Conservation (phyloP, 2,888 invertebrate genomes). For the Adineta ricciae region DNA sequence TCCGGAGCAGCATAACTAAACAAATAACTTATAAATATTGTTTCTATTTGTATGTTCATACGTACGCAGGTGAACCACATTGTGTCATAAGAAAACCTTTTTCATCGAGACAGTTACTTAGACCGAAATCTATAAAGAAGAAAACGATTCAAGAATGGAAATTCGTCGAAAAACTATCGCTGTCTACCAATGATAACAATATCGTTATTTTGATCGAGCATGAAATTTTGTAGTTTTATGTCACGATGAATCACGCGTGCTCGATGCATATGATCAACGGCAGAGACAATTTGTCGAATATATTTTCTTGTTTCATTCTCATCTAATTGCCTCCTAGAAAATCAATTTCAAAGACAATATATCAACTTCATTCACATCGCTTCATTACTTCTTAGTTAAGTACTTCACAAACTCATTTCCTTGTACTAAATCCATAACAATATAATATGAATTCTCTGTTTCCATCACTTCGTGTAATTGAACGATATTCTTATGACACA, state of each 20-base stretch:
- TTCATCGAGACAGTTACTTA: slow-evolving; percentile 41
- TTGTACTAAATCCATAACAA: slow-evolving; percentile 42
- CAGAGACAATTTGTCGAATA: slow-evolving; percentile 42
- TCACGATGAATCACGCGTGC: slow-evolving; percentile 39
- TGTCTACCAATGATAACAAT: slow-evolving; percentile 43
- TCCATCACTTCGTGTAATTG: slow-evolving; percentile 44
- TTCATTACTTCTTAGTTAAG: slow-evolving; percentile 36
- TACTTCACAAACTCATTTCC: slow-evolving; percentile 41
- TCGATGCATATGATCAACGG: slow-evolving; percentile 42
- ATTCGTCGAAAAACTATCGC: not conserved
- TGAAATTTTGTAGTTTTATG: slow-evolving; percentile 42
- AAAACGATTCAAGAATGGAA: not conserved
- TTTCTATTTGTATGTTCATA: not conserved
- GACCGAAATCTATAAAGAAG: slow-evolving; percentile 41
- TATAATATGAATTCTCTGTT: slow-evolving; percentile 44
- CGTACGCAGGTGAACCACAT: slow-evolving; percentile 42
- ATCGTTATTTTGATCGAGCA: slow-evolving; percentile 40
- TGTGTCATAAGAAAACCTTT: slow-evolving; percentile 41
- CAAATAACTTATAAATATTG: not conserved
- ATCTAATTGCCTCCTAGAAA: slow-evolving; percentile 37
- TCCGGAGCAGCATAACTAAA: slow-evolving; percentile 43
- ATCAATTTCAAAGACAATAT: not conserved
- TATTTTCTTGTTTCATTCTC: slow-evolving; percentile 41
- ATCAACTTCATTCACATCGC: not conserved
- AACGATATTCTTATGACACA: slow-evolving; percentile 42